These are phyloP conservation scores for Diachasmimorpha longicaudata DNA, from an alignment of 1,140 invertebrate species.

Conservation along the genomic window DNA sequence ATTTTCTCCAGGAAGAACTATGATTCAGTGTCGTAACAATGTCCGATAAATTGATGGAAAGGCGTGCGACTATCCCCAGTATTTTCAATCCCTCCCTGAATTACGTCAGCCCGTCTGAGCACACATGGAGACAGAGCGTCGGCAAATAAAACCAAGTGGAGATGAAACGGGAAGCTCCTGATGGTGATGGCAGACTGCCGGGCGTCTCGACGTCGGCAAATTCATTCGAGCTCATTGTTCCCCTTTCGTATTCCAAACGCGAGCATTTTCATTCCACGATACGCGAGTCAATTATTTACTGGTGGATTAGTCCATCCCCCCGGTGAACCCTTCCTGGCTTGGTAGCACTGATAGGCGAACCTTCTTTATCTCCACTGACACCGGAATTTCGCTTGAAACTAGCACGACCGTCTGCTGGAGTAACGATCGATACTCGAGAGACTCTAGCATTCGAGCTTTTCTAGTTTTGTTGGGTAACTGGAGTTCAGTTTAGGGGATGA, in stretches of 20 bases:
- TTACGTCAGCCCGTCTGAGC: conserved; percentile 23
- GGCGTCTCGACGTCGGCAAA: conserved; percentile 52
- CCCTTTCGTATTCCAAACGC: conserved; percentile 16
- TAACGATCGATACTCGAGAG: not conserved
- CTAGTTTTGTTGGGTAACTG: not conserved
- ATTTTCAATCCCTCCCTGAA: not conserved
- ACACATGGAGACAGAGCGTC: conserved; percentile 16
- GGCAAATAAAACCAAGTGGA: conserved; percentile 9
- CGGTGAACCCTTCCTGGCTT: no score
- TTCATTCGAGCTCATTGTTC: conserved; percentile 45
- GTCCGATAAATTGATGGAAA: conserved; percentile 4
- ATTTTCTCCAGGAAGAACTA: not conserved
- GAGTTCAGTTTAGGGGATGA: not conserved
- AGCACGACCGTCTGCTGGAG: not conserved
- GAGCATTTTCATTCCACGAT: not conserved
- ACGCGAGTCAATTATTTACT: not conserved
- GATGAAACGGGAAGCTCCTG: conserved; percentile 38
- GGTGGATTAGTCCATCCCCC: not conserved
- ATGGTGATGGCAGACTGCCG: conserved; percentile 55
- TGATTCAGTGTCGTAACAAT: conserved; percentile 1
- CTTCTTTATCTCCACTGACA: not conserved
- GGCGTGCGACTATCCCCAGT: not conserved
- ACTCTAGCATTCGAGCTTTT: not conserved
- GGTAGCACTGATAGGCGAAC: no score
- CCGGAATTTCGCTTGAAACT: not conserved